Evolutionary conservation across 2,113 vertebrate species (phyloP), one percentile per base, ranked within the genome.

Genomic region (Phylloscopus trochilus): DNA sequence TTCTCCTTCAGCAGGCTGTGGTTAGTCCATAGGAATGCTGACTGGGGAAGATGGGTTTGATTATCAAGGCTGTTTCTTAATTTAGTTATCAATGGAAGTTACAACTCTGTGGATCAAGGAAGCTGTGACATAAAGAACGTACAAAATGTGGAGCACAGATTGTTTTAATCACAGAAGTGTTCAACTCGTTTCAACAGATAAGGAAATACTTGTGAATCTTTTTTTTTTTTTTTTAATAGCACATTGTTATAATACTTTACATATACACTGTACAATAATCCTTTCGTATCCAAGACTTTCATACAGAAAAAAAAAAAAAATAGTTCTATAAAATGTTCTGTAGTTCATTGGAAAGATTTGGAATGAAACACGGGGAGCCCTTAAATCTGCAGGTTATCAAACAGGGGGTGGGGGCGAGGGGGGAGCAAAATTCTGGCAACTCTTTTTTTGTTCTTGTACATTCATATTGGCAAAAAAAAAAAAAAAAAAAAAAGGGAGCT

Each of bases 181-280:
- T 95, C 58, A 26, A 58, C 69, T 84, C 33, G 2, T 69, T 79
- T 84, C 37, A 41, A 80, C 78, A 87, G 51, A 59, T 60, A 70
- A 66, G 51, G 62, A 82, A 55, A 91, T 64, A 35, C 37, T 83
- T 80, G 63, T 92, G 13, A 78, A 37, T 55, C 10, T 41, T 82
- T 84, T 58, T 62, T 89, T 87, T 89, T 87, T 81, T 73, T 75
- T 94, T 94, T 88, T 83, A 79, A 89, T 90, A 97, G 75, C 75
- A 84, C 72, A 52, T 80, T 85, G 83, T 95, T 96, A 92, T 66
- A 95, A 93, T 96, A 94, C 37, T 96, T 96, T 96, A 95, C 87
- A 96, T 93, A 95, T 80, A 96, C 82, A 91, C 95, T 95, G 90
- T 97, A 94, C 94, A 97, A 94, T 76, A 91, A 75, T 93, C 91